Base-by-base conservation (phyloP, 2,888 invertebrate species). In the Alentia gelatinosa region DNA sequence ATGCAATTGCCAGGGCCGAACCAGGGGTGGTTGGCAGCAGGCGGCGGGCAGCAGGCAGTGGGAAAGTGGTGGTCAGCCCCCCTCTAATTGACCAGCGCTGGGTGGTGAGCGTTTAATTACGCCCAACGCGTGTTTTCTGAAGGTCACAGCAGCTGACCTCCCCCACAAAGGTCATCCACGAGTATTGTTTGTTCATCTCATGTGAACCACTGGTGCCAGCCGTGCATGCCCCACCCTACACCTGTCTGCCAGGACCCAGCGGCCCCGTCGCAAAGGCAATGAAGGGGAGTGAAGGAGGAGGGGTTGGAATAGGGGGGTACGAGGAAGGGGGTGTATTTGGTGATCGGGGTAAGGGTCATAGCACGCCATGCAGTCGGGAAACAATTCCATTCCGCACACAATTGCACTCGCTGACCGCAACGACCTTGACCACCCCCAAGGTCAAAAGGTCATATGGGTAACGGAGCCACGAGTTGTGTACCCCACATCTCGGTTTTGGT, bases 401-500 rank as follows among this genome's bases (percentile, higher is more conserved):
- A 30, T 68, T 68, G 68, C 68, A 68, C 68, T 68, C 26, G 30
- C 68, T 68, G 30, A 68, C 68, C 68, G 1, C 33, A 68, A 68
- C 30, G 68, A 68, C 68, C 68, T 30, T 30, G 68, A 30, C 33
- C 68, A 68, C 68, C 68, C 19, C n/a, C 33, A 30, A 68, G 68
- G 68, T 68, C 68, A 26, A 3, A 68, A 68, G 68, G 68, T 68
- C 68, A 68, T 3, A 26, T 5, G 68, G 68, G 3, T 68, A 68
- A 68, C 68, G 68, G 68, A 68, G 68, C 68, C 68, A 4, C 56
- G n/a, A 56, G n/a, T n/a, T n/a, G n/a, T 56, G 56, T 56, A 56
- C 68, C 68, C 68, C n/a, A 7, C 47, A n/a, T n/a, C n/a, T n/a
- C n/a, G n/a, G n/a, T n/a, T n/a, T 3, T 30, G 68, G 39, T 79